Conservation (phyloP, 1,140 invertebrate species). For the Conopomorpha cramerella region DNA sequence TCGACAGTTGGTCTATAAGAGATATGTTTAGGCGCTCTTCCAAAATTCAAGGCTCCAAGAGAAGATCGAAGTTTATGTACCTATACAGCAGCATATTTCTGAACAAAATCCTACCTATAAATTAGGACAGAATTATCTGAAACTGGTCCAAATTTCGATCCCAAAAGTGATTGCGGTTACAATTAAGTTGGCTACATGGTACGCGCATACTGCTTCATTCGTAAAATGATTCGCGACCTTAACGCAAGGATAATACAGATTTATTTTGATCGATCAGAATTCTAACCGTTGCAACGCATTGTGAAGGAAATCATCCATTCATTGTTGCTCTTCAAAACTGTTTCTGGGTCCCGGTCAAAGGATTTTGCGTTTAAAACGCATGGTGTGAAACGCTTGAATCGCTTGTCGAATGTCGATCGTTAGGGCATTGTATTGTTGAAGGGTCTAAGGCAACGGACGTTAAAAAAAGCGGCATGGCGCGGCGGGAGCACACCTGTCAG, state of each 20-base stretch:
- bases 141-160: neutral
- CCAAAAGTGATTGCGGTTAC: neutral
- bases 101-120: neutral
- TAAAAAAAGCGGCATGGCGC: slow-evolving; percentile 48
- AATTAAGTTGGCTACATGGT: neutral
- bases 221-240: slow-evolving; percentile 8
- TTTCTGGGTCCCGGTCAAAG: too few relatives aligned
- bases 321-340: slow-evolving; percentile 39
- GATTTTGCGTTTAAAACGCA: neutral
- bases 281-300: slow-evolving; percentile 50
- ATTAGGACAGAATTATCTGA: neutral
- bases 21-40: too few relatives aligned
- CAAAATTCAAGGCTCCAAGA: too few relatives aligned
- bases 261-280: slow-evolving; percentile 14
- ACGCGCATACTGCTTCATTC: too few relatives aligned
- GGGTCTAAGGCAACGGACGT: slow-evolving; percentile 37
- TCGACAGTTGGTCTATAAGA: too few relatives aligned
- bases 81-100: too few relatives aligned
- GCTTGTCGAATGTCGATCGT: neutral
- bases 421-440: neutral
- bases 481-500: slow-evolving; percentile 56
- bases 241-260: slow-evolving; percentile 14
- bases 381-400: neutral
- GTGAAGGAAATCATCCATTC: slow-evolving; percentile 56
- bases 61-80: too few relatives aligned